phyloP scores from a whole-genome alignment of 2,113 vertebrate species.

The mouse (Mus musculus) region DNA sequence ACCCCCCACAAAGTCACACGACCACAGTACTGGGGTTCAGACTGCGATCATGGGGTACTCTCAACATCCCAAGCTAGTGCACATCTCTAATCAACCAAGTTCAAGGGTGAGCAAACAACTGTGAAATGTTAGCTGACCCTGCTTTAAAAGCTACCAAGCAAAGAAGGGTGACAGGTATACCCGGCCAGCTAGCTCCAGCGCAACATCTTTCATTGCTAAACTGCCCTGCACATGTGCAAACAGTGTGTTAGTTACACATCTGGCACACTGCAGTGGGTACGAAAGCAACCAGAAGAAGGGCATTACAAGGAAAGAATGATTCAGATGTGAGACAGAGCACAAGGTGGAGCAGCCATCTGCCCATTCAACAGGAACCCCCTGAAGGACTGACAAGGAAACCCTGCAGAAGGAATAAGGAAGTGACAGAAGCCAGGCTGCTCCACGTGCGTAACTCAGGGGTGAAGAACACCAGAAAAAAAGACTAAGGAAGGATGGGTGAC shows the following conservation, averaged over 20 bases:
- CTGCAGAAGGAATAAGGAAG: not conserved
- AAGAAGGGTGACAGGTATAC: not conserved
- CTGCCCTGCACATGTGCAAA: not conserved
- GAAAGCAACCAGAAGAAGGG: not conserved
- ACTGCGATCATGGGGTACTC: not conserved
- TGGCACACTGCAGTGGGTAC: not conserved
- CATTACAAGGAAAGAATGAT: not conserved
- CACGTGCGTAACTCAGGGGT: not conserved
- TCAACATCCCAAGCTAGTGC: not conserved
- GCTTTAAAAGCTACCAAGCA: not conserved
- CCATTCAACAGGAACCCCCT: not conserved
- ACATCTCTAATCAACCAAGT: not conserved
- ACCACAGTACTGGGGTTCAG: not conserved
- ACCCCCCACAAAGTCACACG: not conserved
- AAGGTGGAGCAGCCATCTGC: not conserved
- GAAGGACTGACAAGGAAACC: not conserved
- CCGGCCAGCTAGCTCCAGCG: not conserved
- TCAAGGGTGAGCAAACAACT: constrained; percentile 10
- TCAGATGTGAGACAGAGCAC: not conserved
- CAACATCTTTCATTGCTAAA: not conserved
- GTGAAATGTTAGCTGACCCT: not conserved
- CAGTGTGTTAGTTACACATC: not conserved
- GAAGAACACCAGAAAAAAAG: constrained; percentile 9
- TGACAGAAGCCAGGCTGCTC: not conserved
- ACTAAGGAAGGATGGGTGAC: not conserved